Base-by-base conservation (phyloP, 64 coral and sea anemone species). In the Pocillopora damicornis region DNA sequence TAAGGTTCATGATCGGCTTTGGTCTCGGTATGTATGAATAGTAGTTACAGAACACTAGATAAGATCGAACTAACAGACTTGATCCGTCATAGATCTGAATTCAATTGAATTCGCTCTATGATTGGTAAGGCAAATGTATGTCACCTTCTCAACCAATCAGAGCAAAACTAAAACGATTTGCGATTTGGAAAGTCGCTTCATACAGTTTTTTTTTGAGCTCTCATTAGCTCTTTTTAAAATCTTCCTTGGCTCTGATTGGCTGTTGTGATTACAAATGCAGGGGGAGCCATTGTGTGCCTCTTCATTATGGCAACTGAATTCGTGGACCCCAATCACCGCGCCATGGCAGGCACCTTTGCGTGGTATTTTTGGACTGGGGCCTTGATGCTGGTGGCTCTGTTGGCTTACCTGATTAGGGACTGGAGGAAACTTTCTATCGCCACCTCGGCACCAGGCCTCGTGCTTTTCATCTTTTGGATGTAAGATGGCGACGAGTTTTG, bases 301-400 rank as follows among this genome's bases (percentile, higher is more conserved):
- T 96, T 96, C 81, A 96, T 96, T 20, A 96, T 96, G 94, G 94
- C 94, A 13, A 96, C 94, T 20, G 94, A 96, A 38, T 96, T 90
- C 35, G 94, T 96, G 0, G 91, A 91, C 16, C 94, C 94, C 18
- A 35, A 93, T n/a, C 90, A 92, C 77, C 90, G 94, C 16, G 94
- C 94, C 35, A 96, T 96, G 94, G 94, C 94, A 58, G 94, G 94
- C n/a, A 96, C 94, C 37, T 96, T 96, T 16, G 90, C 94, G 9
- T 96, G 94, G 94, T 96, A 92, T 83, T 96, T 96, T 35, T 96
- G 94, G 94, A 96, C 94, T 30, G 94, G 91, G 42, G 87, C 94
- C 22, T 75, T 96, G 23, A 96, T 96, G 94, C 14, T 89, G 15
- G 90, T 96, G 42, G 94, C 94, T 15, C 57, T 96, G 18, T 84